Percentiles rank a stretch among this genome's conserved stretches.
These are phyloP conservation scores for Lophochroa leadbeateri DNA, from an alignment of 2,113 vertebrate genomes.

Conservation along the genomic window DNA sequence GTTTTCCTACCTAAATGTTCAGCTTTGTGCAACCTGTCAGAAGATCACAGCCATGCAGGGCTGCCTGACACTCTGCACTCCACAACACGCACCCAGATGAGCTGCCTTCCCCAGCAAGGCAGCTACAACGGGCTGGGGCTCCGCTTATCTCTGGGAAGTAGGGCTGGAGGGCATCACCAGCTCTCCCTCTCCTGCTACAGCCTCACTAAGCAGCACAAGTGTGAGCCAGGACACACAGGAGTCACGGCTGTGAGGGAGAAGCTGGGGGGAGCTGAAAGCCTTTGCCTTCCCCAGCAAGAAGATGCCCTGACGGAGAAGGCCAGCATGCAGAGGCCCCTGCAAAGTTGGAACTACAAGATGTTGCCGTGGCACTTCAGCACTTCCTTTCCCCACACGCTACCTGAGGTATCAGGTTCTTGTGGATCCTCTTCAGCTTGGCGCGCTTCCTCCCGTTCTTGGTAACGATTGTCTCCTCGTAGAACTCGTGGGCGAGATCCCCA, in stretches of 20 bases:
- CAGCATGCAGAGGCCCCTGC: not conserved
- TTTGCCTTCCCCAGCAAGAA: not conserved
- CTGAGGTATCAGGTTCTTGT: conserved; percentile 97
- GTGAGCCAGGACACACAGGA: not conserved
- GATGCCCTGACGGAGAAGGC: not conserved
- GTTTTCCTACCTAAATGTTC: too few species aligned
- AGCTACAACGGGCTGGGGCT: not conserved
- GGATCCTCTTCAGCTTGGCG: conserved; percentile 94
- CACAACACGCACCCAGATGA: not conserved
- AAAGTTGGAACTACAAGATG: not conserved
- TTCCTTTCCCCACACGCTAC: conserved; percentile 63
- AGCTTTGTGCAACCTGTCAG: too few species aligned
- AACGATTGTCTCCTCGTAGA: conserved; percentile 96
- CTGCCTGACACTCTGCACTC: not conserved
- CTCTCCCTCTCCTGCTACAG: not conserved
- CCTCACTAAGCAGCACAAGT: not conserved
- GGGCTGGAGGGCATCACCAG: not conserved
- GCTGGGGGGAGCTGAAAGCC: not conserved
- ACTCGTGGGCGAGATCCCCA: conserved; percentile 96
- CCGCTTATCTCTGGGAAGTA: fast-evolving
- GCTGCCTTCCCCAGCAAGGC: not conserved
- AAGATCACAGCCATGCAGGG: fast-evolving
- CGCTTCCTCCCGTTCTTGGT: conserved; percentile 95
- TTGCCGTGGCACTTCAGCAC: fast-evolving
- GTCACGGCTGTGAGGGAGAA: not conserved